Percentiles rank a stretch among this genome's conserved stretches.
Evolutionary conservation across 2,888 invertebrate species (phyloP).

Genomic region (Steinernema hermaphroditum): DNA sequence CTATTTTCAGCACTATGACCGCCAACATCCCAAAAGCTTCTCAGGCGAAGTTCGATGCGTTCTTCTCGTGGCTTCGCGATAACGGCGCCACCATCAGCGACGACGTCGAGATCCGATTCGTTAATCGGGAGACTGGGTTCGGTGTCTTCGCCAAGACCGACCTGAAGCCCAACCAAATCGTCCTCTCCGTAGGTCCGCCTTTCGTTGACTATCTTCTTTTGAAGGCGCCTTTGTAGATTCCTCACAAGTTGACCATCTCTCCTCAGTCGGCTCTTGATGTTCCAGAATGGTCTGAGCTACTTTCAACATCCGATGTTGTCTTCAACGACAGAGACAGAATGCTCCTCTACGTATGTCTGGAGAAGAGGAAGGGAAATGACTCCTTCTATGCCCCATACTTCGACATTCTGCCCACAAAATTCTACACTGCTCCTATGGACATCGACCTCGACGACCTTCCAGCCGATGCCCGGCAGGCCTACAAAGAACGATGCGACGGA

Average conservation of each 20-base stretch:
- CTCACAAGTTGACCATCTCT: constrained; percentile 16
- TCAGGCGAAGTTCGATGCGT: constrained; percentile 9
- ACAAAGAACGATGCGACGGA: neutral
- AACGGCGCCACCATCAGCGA: constrained; percentile 8
- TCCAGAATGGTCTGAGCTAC: neutral
- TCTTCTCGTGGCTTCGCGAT: constrained; percentile 3
- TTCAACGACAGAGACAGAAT: constrained; percentile 4
- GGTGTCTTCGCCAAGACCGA: constrained; percentile 6
- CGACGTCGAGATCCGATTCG: constrained; percentile 8
- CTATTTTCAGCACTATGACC: constrained; percentile 1
- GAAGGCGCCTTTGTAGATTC: neutral
- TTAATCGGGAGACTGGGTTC: constrained; percentile 11
- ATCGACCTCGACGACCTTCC: constrained; percentile 11
- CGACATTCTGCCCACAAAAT: constrained; percentile 2
- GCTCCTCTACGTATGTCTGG: neutral
- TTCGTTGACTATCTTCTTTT: neutral
- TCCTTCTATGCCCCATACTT: constrained; percentile 11
- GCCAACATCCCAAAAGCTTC: neutral
- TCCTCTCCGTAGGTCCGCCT: neutral
- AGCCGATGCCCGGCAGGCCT: neutral
- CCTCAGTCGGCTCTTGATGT: constrained; percentile 20
- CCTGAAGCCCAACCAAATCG: constrained; percentile 1
- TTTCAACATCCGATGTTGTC: neutral
- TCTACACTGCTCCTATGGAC: constrained; percentile 24
- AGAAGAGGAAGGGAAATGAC: constrained; percentile 13